Base-by-base conservation (phyloP, 1,140 invertebrate species). In the Bombus consobrinus region DNA sequence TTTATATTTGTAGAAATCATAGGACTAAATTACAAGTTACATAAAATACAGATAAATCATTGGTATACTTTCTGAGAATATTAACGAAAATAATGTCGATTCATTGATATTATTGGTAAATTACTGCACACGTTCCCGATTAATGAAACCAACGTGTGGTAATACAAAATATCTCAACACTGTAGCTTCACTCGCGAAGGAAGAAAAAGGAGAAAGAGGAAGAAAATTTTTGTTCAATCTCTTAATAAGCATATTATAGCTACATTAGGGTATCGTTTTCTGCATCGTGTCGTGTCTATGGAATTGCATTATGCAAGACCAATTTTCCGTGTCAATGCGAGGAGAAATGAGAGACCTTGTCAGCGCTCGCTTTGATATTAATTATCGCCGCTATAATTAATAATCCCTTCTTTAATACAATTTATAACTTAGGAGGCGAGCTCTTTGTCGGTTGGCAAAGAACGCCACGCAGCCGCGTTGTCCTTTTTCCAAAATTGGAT, bases 381-480 rank as follows among this genome's bases (percentile, higher is more conserved):
- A 89, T 89, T 86, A 88, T 72, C 71, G 34, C 37, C 43, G 59
- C 47, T 66, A 43, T 89, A 86, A 89, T 89, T 89, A 88, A 89
- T 89, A 88, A 87, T 79, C 47, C 79, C 57, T 83, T 89, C 83
- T 72, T 89, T 89, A 89, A 89, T 86, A 88, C 79, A 89, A 89
- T 88, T 88, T 88, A 86, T 88, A 86, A 83, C 64, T 74, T 66
- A 28, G 13, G 13, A 59, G 25, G 68, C 43, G 53, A 66, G 59
- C 37, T 57, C 83, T 85, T 79, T 79, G 76, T 72, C 68, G n/a
- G 13, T 0, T n/a, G n/a, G 66, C 18, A 47, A 64, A 66, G 32
- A 57, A 62, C 47, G 6, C 41, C 15, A 43, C 9, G 57, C 12
- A 28, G 12, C 32, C n/a, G 41, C n/a, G 22, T 59, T n/a, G 15